A percentile compares a stretch with the other conserved stretches of the same genome.
Evolutionary conservation across 1,140 invertebrate species (phyloP).

Genomic region (Leptonema lineaticorne): DNA sequence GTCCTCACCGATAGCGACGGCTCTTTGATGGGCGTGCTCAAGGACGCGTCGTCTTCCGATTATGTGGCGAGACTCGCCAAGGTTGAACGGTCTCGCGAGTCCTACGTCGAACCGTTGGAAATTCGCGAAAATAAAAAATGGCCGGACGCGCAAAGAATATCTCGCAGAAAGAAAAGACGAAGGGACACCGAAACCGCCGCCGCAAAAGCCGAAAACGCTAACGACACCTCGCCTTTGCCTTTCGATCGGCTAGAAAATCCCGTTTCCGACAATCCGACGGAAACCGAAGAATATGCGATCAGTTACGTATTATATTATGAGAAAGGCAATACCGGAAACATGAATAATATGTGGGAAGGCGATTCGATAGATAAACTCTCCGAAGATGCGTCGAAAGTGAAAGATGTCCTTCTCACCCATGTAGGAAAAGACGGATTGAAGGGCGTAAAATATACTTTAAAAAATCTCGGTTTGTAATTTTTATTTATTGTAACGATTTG

Average conservation of each 20-base stretch:
- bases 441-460: slow-evolving; percentile 32
- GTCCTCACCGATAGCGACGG: background rate
- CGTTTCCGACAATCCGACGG: slow-evolving; percentile 2
- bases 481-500: background rate
- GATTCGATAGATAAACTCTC: background rate
- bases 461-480: slow-evolving; percentile 25
- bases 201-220: background rate
- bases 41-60: background rate
- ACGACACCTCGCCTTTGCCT: background rate
- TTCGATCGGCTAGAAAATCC: background rate
- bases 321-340: slow-evolving; percentile 46
- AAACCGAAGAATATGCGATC: slow-evolving; percentile 45
- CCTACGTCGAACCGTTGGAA: slow-evolving; percentile 11
- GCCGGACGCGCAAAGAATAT: slow-evolving; percentile 16
- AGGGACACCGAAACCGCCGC: background rate
- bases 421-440: slow-evolving; percentile 33
- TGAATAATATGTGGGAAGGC: slow-evolving; percentile 16
- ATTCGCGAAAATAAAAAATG: too few relatives aligned
- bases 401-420: slow-evolving; percentile 24
- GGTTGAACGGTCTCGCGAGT: background rate
- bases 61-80: background rate
- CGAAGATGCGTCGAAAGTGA: background rate
- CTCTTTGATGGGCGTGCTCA: background rate
- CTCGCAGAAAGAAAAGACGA: slow-evolving; percentile 23
- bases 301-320: slow-evolving; percentile 54